Conservation (phyloP, 1,140 invertebrate genomes). For the Scaptomyza graminum region DNA sequence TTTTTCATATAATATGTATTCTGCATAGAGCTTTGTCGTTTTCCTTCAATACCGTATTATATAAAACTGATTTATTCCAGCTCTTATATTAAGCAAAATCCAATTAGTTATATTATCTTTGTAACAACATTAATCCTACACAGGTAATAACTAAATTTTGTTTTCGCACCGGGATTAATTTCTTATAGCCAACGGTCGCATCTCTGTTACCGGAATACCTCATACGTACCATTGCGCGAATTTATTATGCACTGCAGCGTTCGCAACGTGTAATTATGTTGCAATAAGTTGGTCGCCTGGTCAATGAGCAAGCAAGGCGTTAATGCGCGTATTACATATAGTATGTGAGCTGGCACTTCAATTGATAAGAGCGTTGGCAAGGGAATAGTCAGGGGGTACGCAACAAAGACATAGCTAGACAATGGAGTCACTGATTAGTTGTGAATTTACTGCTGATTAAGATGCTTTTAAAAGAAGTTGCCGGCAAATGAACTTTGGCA, state of each 20-base stretch:
- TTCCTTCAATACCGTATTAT: not conserved
- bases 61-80: not conserved
- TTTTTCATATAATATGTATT: no score
- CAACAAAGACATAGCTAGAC: constrained; percentile 42
- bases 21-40: not conserved
- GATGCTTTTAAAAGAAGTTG: constrained; percentile 69
- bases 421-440: constrained; percentile 78
- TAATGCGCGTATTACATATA: constrained; percentile 57
- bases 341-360: constrained; percentile 54
- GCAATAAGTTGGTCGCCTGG: constrained; percentile 58
- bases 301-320: constrained; percentile 30
- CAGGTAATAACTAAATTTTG: not conserved
- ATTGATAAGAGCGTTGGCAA: constrained; percentile 1
- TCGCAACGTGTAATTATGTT: constrained; percentile 70
- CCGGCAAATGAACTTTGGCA: constrained; percentile 52
- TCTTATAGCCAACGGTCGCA: not conserved
- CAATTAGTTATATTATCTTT: not conserved
- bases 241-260: constrained; percentile 59
- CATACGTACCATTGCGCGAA: constrained; percentile 44
- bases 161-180: not conserved
- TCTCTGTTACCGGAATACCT: constrained; percentile 33
- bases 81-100: not conserved
- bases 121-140: not conserved
- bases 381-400: no score
- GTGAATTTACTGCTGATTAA: constrained; percentile 82